Percentiles rank a stretch among this genome's conserved stretches.
Conservation (phyloP, 2,888 invertebrate species). For the Idaea straminata region DNA sequence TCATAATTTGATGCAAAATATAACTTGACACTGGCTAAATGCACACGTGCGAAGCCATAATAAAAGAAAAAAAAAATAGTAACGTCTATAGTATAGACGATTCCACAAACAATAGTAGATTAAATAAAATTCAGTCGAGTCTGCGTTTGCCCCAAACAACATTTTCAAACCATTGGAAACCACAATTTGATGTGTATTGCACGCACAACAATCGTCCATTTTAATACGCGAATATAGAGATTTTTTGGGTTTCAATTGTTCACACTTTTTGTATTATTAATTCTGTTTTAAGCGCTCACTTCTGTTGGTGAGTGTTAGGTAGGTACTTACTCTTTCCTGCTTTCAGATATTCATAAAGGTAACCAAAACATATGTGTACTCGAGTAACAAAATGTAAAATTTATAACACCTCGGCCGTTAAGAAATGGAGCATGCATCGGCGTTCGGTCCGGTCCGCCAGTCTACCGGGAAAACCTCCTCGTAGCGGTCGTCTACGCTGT, state of each 20-base stretch:
- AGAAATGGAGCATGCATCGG: conserved; percentile 5
- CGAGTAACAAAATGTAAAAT: conserved; percentile 39
- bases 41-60: too few species aligned
- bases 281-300: not conserved
- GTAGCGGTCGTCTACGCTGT: conserved; percentile 58
- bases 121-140: too few species aligned
- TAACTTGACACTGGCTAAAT: too few species aligned
- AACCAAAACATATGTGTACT: conserved; percentile 28
- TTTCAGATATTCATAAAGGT: conserved; percentile 32
- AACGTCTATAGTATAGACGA: too few species aligned
- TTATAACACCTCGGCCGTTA: conserved; percentile 32
- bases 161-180: too few species aligned
- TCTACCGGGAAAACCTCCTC: conserved; percentile 44
- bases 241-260: not conserved
- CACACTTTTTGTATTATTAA: not conserved
- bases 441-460: conserved; percentile 29
- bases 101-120: too few species aligned
- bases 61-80: too few species aligned
- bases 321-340: conserved; percentile 10
- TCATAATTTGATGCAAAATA: too few species aligned
- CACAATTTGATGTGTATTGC: too few species aligned
- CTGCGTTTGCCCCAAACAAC: too few species aligned
- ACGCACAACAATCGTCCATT: not conserved
- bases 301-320: not conserved
- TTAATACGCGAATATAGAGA: not conserved